Conservation (phyloP, 2,797 vertebrate species). For the Chelidonichthys spinosus region DNA sequence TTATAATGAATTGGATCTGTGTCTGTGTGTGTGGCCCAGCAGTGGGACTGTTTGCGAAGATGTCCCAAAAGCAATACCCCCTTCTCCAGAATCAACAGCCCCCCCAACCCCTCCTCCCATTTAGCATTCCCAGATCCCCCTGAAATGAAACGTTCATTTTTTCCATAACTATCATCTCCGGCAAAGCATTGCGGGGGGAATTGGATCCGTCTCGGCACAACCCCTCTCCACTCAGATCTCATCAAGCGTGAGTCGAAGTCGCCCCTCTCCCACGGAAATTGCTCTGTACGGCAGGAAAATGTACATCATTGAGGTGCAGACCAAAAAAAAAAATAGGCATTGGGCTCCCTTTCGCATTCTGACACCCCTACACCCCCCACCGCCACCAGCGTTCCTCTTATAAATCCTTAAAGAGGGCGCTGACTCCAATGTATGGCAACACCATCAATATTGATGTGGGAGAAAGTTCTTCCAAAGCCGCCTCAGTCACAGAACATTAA, state of each 20-base stretch:
- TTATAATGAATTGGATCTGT: conserved; percentile 72
- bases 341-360: conserved; percentile 53
- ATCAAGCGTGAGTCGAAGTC: conserved; percentile 67
- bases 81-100: conserved; percentile 77
- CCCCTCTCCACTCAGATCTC: conserved; percentile 69
- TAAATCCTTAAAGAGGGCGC: conserved; percentile 85
- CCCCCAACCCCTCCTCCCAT: conserved; percentile 23
- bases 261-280: conserved; percentile 72
- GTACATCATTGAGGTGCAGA: conserved; percentile 67
- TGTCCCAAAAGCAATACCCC: conserved; percentile 78
- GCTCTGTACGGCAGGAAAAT: conserved; percentile 72
- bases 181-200: conserved; percentile 72
- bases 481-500: conserved; percentile 84
- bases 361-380: conserved; percentile 28
- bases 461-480: conserved; percentile 84
- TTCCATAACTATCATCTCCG: conserved; percentile 73
- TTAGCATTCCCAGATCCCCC: conserved; percentile 77
- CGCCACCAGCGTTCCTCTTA: conserved; percentile 66
- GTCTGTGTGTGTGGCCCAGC: conserved; percentile 69
- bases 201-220: conserved; percentile 71
- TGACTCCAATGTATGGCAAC: conserved; percentile 80
- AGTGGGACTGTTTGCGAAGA: conserved; percentile 69
- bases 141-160: conserved; percentile 75
- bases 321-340: conserved; percentile 60
- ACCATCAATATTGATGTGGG: conserved; percentile 87